Percentiles rank a stretch among this genome's conserved stretches.
phyloP scores from a whole-genome alignment of 2,113 vertebrate species.

The Cairina moschata region DNA sequence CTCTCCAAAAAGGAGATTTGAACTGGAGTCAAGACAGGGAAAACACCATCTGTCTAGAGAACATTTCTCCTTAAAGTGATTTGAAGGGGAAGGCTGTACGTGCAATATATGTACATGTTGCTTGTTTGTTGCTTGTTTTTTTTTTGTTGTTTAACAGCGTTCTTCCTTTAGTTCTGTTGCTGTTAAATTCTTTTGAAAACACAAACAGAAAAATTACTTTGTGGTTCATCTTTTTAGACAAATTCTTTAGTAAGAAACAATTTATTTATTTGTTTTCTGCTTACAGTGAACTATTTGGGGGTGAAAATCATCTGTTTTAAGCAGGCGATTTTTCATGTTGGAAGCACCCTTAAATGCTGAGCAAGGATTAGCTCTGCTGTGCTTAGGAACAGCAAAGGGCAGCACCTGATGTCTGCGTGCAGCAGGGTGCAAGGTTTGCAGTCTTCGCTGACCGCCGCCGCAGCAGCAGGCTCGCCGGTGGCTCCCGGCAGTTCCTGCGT shows the following conservation, averaged over 20 bases:
- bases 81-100: neutral
- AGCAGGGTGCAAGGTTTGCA: slow-evolving; percentile 20
- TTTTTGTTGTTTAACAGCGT: neutral
- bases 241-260: neutral
- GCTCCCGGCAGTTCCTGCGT: slow-evolving; percentile 15
- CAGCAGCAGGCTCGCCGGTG: neutral
- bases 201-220: neutral
- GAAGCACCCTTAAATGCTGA: slow-evolving; percentile 18
- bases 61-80: slow-evolving; percentile 33
- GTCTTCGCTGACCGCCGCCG: neutral
- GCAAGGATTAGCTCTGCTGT: slow-evolving; percentile 10
- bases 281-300: neutral
- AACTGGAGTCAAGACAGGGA: slow-evolving; percentile 63
- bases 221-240: neutral
- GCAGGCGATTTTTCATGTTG: slow-evolving; percentile 1
- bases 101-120: neutral
- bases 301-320: slow-evolving; percentile 1
- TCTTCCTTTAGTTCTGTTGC: neutral
- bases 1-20: slow-evolving; percentile 56
- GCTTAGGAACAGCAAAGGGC: slow-evolving; percentile 29
- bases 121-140: neutral
- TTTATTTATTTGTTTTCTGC: neutral
- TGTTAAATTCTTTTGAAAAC: neutral
- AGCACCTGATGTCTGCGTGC: slow-evolving; percentile 14
- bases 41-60: slow-evolving; percentile 69